These are phyloP conservation scores for Bombylius discolor DNA, from an alignment of 2,888 invertebrate genomes.

Conservation along the genomic window DNA sequence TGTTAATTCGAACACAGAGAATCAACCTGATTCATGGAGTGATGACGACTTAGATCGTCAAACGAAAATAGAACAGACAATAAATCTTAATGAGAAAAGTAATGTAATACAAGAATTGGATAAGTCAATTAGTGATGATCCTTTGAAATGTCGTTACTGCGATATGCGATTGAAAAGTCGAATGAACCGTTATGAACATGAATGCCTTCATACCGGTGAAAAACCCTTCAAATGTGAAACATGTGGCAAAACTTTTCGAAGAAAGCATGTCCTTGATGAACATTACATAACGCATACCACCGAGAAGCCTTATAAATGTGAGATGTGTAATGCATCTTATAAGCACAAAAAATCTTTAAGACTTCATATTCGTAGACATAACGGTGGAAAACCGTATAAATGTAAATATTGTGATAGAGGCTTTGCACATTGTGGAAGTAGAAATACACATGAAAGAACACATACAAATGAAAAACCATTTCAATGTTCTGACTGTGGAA, in stretches of 20 bases:
- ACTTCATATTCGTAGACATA: neutral
- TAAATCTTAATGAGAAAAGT: no score
- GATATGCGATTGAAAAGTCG: neutral
- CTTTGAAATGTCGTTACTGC: neutral
- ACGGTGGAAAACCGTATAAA: neutral
- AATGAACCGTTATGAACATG: neutral
- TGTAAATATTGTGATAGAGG: neutral
- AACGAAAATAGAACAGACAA: no score
- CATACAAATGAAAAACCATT: neutral
- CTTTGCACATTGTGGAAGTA: neutral
- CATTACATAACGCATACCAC: neutral
- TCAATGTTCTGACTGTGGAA: neutral
- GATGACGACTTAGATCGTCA: no score
- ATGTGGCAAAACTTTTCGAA: neutral
- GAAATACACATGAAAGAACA: neutral
- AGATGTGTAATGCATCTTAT: neutral
- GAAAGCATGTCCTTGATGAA: accelerated
- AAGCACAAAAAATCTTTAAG: no score
- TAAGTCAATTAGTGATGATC: neutral
- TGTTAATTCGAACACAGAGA: no score
- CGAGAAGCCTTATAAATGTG: neutral
- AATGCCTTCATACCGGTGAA: neutral
- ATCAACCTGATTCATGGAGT: no score
- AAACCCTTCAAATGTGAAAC: neutral
- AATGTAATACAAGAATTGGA: no score